These are phyloP conservation scores for Zaprionus ornatus DNA, from an alignment of 1,140 invertebrate genomes.

Conservation along the genomic window DNA sequence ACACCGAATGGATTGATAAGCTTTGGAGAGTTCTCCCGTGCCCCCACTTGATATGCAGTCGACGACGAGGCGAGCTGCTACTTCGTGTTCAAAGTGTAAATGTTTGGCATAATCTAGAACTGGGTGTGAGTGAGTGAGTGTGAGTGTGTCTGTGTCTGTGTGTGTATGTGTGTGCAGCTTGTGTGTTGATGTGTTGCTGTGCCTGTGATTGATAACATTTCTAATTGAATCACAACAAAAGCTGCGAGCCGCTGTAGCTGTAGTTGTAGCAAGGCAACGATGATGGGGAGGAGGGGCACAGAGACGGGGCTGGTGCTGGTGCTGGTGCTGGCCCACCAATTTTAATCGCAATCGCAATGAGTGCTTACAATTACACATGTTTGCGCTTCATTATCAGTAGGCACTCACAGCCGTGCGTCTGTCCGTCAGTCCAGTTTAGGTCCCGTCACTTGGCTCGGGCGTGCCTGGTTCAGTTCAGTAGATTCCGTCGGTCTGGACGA, in stretches of 20 bases:
- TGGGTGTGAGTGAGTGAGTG: slow-evolving; percentile 12
- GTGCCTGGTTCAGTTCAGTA: slow-evolving; percentile 49
- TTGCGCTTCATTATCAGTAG: slow-evolving; percentile 66
- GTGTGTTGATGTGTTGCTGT: slow-evolving; percentile 27
- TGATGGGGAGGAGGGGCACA: neutral
- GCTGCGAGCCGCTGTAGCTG: neutral
- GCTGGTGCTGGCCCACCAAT: slow-evolving; percentile 29
- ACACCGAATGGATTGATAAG: slow-evolving; percentile 58
- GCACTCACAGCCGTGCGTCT: slow-evolving; percentile 3
- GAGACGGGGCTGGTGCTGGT: neutral
- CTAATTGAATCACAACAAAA: slow-evolving; percentile 69
- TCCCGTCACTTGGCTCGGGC: slow-evolving; percentile 34
- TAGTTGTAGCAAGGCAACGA: neutral
- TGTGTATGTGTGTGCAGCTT: slow-evolving; percentile 18
- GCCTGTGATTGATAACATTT: slow-evolving; percentile 65
- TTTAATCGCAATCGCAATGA: slow-evolving; percentile 80
- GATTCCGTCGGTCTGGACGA: slow-evolving; percentile 56
- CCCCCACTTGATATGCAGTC: slow-evolving; percentile 60
- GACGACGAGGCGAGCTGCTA: slow-evolving; percentile 20
- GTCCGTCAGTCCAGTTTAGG: slow-evolving; percentile 8
- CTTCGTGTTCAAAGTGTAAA: slow-evolving; percentile 37
- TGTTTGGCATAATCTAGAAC: slow-evolving; percentile 62
- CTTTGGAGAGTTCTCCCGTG: slow-evolving; percentile 41
- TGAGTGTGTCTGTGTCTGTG: slow-evolving; percentile 1
- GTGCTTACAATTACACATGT: slow-evolving; percentile 78